Conservation (phyloP, 1,140 invertebrate species). For the Stratiolaelaps scimitus region DNA sequence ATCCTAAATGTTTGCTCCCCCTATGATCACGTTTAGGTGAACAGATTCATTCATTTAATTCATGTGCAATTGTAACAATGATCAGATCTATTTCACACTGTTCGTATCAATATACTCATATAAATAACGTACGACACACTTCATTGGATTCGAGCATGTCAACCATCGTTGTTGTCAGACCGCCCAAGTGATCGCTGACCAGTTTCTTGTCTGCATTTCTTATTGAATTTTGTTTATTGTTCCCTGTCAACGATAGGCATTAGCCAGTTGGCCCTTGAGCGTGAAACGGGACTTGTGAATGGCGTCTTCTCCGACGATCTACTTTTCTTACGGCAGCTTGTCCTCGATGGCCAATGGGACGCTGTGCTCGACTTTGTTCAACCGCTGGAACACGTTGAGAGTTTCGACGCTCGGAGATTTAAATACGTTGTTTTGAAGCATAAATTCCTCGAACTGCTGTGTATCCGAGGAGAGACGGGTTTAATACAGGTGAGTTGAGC, state of each 20-base stretch:
- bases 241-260: constrained; percentile 48
- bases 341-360: constrained; percentile 95
- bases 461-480: constrained; percentile 74
- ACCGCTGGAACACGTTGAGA: constrained; percentile 66
- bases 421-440: constrained; percentile 70
- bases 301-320: constrained; percentile 76
- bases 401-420: constrained; percentile 60
- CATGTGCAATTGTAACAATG: too few relatives aligned
- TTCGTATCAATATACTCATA: too few relatives aligned
- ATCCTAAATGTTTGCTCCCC: too few relatives aligned
- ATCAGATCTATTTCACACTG: too few relatives aligned
- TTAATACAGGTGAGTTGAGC: background rate
- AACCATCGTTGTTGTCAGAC: too few relatives aligned
- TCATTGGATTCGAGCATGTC: too few relatives aligned
- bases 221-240: constrained; percentile 5
- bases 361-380: constrained; percentile 91
- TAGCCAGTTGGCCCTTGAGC: constrained; percentile 75
- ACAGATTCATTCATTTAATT: too few relatives aligned
- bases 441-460: constrained; percentile 85
- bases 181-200: too few relatives aligned
- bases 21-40: too few relatives aligned
- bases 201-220: background rate
- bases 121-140: too few relatives aligned
- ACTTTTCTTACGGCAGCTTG: constrained; percentile 70
- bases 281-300: constrained; percentile 91